Evolutionary conservation across 2,797 vertebrate genomes (phyloP).

Genomic region (Acanthurus tractus): DNA sequence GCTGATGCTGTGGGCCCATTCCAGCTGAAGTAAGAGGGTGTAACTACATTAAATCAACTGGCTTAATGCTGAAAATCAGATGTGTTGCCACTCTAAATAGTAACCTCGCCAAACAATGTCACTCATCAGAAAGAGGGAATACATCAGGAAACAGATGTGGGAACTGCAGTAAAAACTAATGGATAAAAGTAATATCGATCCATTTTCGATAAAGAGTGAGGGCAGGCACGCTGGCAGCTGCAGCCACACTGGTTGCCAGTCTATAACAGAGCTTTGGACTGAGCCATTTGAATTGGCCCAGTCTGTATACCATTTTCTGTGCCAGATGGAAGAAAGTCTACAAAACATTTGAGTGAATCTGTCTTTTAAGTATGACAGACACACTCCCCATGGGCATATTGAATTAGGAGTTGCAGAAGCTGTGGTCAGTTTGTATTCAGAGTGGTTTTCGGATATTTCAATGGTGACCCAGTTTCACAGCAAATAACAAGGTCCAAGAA

Average conservation of each 20-base stretch:
- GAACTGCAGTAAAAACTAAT: slow-evolving; percentile 8
- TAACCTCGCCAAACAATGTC: background rate
- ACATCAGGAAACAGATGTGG: background rate
- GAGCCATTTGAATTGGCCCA: background rate
- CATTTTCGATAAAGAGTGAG: background rate
- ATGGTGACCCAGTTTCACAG: slow-evolving; percentile 30
- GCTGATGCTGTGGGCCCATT: slow-evolving; percentile 2
- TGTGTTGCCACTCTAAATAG: slow-evolving; percentile 16
- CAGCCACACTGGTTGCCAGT: background rate
- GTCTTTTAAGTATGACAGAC: slow-evolving; percentile 5
- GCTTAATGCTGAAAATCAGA: slow-evolving; percentile 30
- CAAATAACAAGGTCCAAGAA: background rate
- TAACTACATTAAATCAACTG: slow-evolving; percentile 29
- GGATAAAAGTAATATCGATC: background rate
- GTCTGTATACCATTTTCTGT: background rate
- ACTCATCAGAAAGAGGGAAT: slow-evolving; percentile 8
- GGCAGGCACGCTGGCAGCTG: background rate
- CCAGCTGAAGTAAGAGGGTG: slow-evolving; percentile 21
- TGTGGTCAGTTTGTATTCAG: slow-evolving; percentile 22
- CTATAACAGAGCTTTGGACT: background rate
- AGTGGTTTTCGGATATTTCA: slow-evolving; percentile 19
- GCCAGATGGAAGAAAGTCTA: slow-evolving; percentile 13
- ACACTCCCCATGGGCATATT: background rate
- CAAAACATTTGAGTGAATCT: slow-evolving; percentile 7
- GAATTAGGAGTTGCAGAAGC: slow-evolving; percentile 6